phyloP scores from a whole-genome alignment of 2,797 vertebrate genomes.

The Xenops minutus region DNA sequence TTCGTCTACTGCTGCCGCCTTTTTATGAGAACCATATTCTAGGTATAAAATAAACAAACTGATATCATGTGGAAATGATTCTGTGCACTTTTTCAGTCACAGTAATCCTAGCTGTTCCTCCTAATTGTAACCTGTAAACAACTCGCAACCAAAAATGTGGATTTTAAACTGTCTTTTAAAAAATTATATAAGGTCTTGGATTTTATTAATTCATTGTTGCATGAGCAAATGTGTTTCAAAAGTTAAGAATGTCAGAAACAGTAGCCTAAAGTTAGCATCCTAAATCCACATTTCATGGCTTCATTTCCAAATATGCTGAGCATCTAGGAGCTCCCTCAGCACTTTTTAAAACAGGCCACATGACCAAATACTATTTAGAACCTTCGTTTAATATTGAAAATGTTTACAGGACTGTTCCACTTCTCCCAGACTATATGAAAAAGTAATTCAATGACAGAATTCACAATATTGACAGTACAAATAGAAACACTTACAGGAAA shows the following conservation, averaged over 20 bases:
- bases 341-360: not conserved
- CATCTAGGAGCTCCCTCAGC: constrained; percentile 17
- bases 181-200: not conserved
- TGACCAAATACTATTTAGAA: not conserved
- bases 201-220: not conserved
- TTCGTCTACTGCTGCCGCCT: not conserved
- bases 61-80: not conserved
- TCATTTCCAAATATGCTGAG: constrained; percentile 50
- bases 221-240: not conserved
- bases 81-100: not conserved
- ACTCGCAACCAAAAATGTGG: not conserved
- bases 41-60: constrained; percentile 26
- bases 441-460: not conserved
- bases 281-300: constrained; percentile 63
- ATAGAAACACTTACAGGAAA: not conserved
- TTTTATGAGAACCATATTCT: constrained; percentile 37
- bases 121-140: not conserved
- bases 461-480: not conserved
- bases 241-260: constrained; percentile 50
- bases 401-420: not conserved
- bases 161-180: not conserved
- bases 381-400: not conserved
- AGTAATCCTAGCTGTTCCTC: not conserved
- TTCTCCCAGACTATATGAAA: not conserved
- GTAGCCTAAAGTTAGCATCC: constrained; percentile 59